Percentiles rank a stretch among this genome's conserved stretches.
These are phyloP conservation scores for Smithornis capensis DNA, from an alignment of 2,113 vertebrate genomes.

Conservation along the genomic window DNA sequence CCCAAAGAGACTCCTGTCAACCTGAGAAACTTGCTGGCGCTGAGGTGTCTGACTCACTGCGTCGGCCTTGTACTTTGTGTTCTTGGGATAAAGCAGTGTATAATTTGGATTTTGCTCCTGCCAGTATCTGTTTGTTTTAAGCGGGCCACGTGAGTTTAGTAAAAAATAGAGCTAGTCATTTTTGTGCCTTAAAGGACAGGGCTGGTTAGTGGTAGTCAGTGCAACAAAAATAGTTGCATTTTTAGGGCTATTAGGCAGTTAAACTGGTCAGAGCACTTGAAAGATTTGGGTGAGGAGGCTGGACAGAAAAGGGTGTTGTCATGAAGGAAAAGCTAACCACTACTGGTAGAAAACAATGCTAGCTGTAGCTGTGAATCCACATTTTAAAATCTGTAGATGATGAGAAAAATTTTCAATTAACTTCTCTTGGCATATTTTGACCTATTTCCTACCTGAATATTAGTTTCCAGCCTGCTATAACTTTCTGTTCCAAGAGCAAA, in stretches of 20 bases:
- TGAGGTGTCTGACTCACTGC: slow-evolving; percentile 54
- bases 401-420: background rate
- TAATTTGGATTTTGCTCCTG: slow-evolving; percentile 65
- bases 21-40: slow-evolving; percentile 33
- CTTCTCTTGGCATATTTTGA: background rate
- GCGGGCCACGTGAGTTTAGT: slow-evolving; percentile 15
- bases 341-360: slow-evolving; percentile 2
- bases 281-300: slow-evolving; percentile 12
- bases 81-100: slow-evolving; percentile 55
- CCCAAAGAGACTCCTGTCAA: slow-evolving; percentile 50
- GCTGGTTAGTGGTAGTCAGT: background rate
- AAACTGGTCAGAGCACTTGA: background rate
- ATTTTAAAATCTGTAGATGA: background rate
- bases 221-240: slow-evolving; percentile 10
- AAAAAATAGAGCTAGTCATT: slow-evolving; percentile 48
- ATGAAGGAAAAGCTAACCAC: slow-evolving; percentile 8
- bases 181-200: slow-evolving; percentile 27
- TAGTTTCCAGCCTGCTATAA: background rate
- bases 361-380: slow-evolving; percentile 3
- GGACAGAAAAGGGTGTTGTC: slow-evolving; percentile 29
- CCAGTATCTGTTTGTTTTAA: slow-evolving; percentile 64
- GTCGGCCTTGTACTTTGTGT: slow-evolving; percentile 56
- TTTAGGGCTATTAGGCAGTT: slow-evolving; percentile 7
- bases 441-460: slow-evolving; percentile 1
- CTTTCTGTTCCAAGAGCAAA: background rate